Base-by-base conservation (phyloP, 2,888 invertebrate species). In the Drosophila hamatofila region DNA sequence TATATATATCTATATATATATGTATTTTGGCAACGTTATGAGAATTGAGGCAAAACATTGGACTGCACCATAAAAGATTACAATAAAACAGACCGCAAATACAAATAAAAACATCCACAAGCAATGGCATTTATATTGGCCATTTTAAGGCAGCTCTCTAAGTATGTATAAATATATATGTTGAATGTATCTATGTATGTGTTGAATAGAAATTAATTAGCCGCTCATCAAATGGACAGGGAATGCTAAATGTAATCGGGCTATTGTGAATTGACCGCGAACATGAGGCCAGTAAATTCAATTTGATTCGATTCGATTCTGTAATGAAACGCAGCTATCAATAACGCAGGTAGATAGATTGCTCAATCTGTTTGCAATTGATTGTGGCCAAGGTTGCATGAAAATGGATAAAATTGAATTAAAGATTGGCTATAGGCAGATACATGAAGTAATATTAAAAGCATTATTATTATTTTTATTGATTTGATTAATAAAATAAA, bases 131-230 rank as follows among this genome's bases (percentile, higher is more conserved):
- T 86, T 86, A 75, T 86, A 83, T 84, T 85, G 69, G 63, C 72
- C 66, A 67, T 48, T 66, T 63, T 60, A 37, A 63, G 44, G 33
- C 21, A 18, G 18, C 25, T 21, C 16, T 21, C 33, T 0, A 6
- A 51, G n/a, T 30, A 37, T 64, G 21, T 44, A 41, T 16, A 1
- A 1, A 4, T 27, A 11, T 27, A 16, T 21, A 49, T 25, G 30
- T 30, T 0, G 11, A 30, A 23, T 35, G 21, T 35, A 33, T 23
- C 7, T 27, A 41, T 49, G n/a, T 66, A 71, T 69, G 55, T 55
- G 56, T 52, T 83, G 80, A 83, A 87, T 81, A 72, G 75, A 78
- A 82, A 84, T 84, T 84, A 84, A 84, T 84, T 84, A 84, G 84
- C 80, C 61, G 58, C 73, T 59, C 70, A 60, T 75, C 75, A 60